Percentiles rank a stretch among this genome's conserved stretches.
Conservation (phyloP, 2,113 vertebrate species). For the Seriola quinqueradiata region DNA sequence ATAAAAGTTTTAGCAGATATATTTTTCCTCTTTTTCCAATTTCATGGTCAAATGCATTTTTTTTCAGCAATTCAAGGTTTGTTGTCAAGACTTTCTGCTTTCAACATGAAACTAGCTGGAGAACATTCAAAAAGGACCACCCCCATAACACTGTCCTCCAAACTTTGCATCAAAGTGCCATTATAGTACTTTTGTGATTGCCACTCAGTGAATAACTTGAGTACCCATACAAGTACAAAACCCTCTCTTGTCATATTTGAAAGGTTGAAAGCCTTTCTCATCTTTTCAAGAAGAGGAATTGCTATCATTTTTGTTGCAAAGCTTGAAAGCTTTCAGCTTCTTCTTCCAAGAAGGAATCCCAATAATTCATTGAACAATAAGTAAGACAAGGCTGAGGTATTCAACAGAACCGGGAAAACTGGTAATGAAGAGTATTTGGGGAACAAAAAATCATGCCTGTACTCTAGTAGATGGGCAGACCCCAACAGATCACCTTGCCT, state of each 20-base stretch:
- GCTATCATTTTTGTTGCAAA: constrained; percentile 72
- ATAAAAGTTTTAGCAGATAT: neutral
- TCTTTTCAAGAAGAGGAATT: constrained; percentile 64
- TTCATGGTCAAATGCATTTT: neutral
- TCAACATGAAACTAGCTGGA: constrained; percentile 39
- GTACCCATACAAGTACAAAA: constrained; percentile 53
- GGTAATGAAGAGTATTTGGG: neutral
- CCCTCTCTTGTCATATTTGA: constrained; percentile 73
- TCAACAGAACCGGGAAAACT: neutral
- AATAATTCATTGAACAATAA: constrained; percentile 54
- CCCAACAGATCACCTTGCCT: neutral
- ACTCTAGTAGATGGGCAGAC: neutral
- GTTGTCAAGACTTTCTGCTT: constrained; percentile 11
- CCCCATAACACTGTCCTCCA: constrained; percentile 7
- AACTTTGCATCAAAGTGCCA: constrained; percentile 44
- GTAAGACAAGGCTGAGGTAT: constrained; percentile 27
- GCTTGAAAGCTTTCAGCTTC: constrained; percentile 62
- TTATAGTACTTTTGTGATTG: constrained; percentile 50
- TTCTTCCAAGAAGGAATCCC: constrained; percentile 45
- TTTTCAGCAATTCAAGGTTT: constrained; percentile 7
- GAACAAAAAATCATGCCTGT: neutral
- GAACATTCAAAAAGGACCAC: constrained; percentile 22
- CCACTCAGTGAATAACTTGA: constrained; percentile 45
- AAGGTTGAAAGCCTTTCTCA: constrained; percentile 71
- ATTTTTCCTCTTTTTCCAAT: neutral